Percentiles rank a stretch among this genome's conserved stretches.
Conservation (phyloP, 2,113 vertebrate species). For the Zosterops pallidus region DNA sequence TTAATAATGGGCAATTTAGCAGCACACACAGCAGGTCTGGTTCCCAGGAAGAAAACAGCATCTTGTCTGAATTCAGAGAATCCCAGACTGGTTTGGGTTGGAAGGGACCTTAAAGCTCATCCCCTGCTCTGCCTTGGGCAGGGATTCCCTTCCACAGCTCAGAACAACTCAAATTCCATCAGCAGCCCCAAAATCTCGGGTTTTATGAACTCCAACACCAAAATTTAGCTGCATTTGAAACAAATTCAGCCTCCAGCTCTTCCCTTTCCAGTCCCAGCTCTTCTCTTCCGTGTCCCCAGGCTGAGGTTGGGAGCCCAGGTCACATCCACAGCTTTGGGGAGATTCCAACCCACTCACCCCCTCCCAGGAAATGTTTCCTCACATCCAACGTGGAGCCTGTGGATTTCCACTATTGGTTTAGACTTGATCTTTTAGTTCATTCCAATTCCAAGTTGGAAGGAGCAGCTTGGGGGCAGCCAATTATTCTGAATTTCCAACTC, state of each 20-base stretch:
- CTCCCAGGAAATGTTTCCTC: not conserved
- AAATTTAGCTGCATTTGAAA: not conserved
- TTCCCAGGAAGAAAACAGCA: not conserved
- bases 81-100: not conserved
- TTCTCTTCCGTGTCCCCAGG: not conserved
- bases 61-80: not conserved
- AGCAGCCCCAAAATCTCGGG: not conserved
- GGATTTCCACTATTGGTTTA: not conserved
- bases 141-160: not conserved
- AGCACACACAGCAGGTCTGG: not conserved
- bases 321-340: not conserved
- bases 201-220: no score
- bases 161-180: not conserved
- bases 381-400: not conserved
- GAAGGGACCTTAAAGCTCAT: not conserved
- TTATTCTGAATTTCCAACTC: conserved; percentile 9
- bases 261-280: not conserved
- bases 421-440: not conserved
- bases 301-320: not conserved
- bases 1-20: not conserved
- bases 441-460: not conserved
- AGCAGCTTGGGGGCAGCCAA: not conserved
- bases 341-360: not conserved
- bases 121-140: not conserved
- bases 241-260: not conserved